Conservation (phyloP, 2,113 vertebrate genomes). For the Eretmochelys imbricata region DNA sequence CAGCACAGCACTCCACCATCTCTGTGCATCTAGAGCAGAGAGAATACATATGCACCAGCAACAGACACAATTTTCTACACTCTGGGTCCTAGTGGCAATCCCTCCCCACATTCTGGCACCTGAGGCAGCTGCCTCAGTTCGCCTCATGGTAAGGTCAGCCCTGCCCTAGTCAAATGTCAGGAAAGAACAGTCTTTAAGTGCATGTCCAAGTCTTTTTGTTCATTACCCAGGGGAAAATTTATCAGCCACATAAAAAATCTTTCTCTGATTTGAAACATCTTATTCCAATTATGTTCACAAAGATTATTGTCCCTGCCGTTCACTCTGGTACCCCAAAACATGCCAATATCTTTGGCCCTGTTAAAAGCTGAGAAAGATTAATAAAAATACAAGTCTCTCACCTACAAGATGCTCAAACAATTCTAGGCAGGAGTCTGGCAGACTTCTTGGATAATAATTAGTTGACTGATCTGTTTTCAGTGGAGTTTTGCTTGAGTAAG, state of each 20-base stretch:
- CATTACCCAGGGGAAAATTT: neutral
- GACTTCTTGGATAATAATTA: neutral
- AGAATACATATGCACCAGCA: too few relatives aligned
- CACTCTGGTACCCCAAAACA: neutral
- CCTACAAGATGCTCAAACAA: neutral
- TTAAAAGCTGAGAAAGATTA: neutral
- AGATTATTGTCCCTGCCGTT: neutral
- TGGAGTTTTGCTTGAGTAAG: neutral
- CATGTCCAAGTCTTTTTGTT: neutral
- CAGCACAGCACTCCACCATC: too few relatives aligned
- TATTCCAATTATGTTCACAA: too few relatives aligned
- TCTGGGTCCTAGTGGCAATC: too few relatives aligned
- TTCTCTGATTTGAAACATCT: neutral
- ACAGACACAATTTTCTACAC: too few relatives aligned
- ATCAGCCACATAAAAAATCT: neutral
- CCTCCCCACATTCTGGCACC: too few relatives aligned
- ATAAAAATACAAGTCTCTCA: fast-evolving
- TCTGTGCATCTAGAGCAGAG: too few relatives aligned
- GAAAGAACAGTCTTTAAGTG: neutral
- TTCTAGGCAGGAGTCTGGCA: neutral
- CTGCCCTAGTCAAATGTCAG: neutral
- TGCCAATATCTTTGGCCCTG: neutral
- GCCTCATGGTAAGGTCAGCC: too few relatives aligned
- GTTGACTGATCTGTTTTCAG: neutral
- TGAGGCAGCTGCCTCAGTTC: too few relatives aligned